These are phyloP conservation scores for Steatornis caripensis DNA, from an alignment of 2,113 vertebrate species.

Conservation along the genomic window DNA sequence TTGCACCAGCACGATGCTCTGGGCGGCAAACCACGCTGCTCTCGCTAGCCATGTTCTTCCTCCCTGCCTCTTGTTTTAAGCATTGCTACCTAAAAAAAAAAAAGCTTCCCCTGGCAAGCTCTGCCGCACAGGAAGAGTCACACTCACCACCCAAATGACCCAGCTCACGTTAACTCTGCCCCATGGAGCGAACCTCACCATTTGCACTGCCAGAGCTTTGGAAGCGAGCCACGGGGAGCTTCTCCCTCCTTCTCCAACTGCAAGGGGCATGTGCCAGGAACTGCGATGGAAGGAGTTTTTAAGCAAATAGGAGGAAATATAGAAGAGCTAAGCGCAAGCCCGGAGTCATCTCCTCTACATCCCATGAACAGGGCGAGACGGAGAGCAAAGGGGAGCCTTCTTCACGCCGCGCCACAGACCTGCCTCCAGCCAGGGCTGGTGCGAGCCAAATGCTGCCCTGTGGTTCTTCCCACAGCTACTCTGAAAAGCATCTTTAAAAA, in stretches of 20 bases:
- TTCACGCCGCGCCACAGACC: neutral
- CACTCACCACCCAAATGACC: neutral
- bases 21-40: neutral
- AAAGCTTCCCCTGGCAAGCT: neutral
- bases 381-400: neutral
- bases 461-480: neutral
- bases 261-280: rapidly evolving
- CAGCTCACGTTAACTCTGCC: neutral
- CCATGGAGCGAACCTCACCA: rapidly evolving
- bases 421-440: neutral
- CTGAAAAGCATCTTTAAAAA: neutral
- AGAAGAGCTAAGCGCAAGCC: neutral
- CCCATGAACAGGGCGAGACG: neutral
- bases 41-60: too few relatives aligned
- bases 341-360: neutral
- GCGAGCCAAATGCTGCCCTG: neutral
- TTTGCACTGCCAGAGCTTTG: neutral
- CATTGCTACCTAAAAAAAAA: neutral
- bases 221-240: neutral
- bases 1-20: neutral
- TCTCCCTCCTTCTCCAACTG: neutral
- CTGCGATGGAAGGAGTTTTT: rapidly evolving
- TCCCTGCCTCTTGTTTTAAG: too few relatives aligned
- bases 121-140: neutral
- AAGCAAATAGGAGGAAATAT: neutral